phyloP scores from a whole-genome alignment of 1,140 invertebrate species.

The Rhyacophila brunnea region DNA sequence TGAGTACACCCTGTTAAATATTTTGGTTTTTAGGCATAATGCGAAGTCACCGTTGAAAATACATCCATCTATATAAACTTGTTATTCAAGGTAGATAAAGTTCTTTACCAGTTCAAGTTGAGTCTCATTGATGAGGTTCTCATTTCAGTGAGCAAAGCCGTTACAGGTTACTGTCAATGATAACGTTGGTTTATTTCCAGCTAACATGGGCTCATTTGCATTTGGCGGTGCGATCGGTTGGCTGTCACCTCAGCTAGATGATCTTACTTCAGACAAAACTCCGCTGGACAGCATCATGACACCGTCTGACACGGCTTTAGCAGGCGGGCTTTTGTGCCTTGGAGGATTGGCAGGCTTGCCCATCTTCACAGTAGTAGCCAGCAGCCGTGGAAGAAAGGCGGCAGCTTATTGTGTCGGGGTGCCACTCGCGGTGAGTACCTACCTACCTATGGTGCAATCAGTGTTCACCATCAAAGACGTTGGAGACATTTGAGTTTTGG shows the following conservation, averaged over 20 bases:
- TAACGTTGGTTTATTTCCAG: slow-evolving; percentile 37
- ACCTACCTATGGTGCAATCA: too few relatives aligned
- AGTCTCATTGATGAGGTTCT: neutral
- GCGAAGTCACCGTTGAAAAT: neutral
- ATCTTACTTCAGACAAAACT: slow-evolving; percentile 20
- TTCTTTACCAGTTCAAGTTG: neutral
- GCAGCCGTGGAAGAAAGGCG: slow-evolving; percentile 20
- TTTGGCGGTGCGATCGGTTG: slow-evolving; percentile 42
- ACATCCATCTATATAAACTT: neutral
- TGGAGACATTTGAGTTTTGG: too few relatives aligned
- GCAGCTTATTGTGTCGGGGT: slow-evolving; percentile 22
- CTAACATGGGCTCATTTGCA: slow-evolving; percentile 40
- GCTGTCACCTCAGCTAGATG: slow-evolving; percentile 44
- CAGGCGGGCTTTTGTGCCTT: slow-evolving; percentile 21
- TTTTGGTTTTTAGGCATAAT: too few relatives aligned
- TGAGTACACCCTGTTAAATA: neutral
- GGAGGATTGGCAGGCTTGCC: slow-evolving; percentile 19
- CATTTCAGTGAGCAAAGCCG: too few relatives aligned
- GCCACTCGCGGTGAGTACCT: slow-evolving; percentile 20
- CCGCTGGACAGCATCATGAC: slow-evolving; percentile 10
- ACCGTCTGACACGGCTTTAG: slow-evolving; percentile 15
- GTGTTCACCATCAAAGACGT: too few relatives aligned
- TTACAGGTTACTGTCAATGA: too few relatives aligned
- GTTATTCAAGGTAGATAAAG: neutral
- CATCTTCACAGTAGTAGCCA: slow-evolving; percentile 23